Percentiles rank a stretch among this genome's conserved stretches.
These are phyloP conservation scores for Drosophila grimshawi DNA, from an alignment of 1,140 invertebrate species.

Conservation along the genomic window DNA sequence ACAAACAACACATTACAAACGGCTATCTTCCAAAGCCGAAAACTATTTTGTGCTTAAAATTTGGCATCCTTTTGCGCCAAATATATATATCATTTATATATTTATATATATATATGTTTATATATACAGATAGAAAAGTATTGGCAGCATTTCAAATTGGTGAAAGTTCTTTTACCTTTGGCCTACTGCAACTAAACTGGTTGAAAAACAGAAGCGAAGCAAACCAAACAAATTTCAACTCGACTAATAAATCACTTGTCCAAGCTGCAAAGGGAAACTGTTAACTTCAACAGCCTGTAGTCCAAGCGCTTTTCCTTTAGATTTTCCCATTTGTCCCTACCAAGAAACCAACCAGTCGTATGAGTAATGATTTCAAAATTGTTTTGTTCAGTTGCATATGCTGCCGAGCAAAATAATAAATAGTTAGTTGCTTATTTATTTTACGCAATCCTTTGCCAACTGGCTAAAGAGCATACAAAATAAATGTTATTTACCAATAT, in stretches of 20 bases:
- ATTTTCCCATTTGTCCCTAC: background rate
- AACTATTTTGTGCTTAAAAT: slow-evolving; percentile 16
- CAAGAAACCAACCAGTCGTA: slow-evolving; percentile 12
- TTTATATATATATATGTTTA: slow-evolving; percentile 17
- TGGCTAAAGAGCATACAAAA: background rate
- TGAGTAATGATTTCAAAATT: slow-evolving; percentile 31
- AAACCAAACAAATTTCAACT: slow-evolving; percentile 60
- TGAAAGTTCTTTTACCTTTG: slow-evolving; percentile 78
- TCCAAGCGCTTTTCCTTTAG: background rate
- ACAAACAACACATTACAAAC: slow-evolving; percentile 7
- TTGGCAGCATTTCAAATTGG: slow-evolving; percentile 72
- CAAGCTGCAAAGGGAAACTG: slow-evolving; percentile 45
- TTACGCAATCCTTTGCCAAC: background rate
- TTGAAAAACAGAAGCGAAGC: slow-evolving; percentile 37
- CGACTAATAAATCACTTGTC: slow-evolving; percentile 62
- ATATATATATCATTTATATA: slow-evolving; percentile 13
- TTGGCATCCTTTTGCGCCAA: slow-evolving; percentile 42
- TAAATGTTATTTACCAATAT: background rate
- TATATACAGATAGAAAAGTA: slow-evolving; percentile 24
- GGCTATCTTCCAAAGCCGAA: background rate
- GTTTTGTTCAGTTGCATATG: slow-evolving; percentile 6
- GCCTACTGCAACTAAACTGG: slow-evolving; percentile 53
- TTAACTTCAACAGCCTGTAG: slow-evolving; percentile 44
- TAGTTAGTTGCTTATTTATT: background rate
- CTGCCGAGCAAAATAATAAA: slow-evolving; percentile 5